Percentiles rank a stretch among this genome's conserved stretches.
Evolutionary conservation across 1,140 invertebrate genomes (phyloP).

Genomic region (Drosophila pallidifrons): DNA sequence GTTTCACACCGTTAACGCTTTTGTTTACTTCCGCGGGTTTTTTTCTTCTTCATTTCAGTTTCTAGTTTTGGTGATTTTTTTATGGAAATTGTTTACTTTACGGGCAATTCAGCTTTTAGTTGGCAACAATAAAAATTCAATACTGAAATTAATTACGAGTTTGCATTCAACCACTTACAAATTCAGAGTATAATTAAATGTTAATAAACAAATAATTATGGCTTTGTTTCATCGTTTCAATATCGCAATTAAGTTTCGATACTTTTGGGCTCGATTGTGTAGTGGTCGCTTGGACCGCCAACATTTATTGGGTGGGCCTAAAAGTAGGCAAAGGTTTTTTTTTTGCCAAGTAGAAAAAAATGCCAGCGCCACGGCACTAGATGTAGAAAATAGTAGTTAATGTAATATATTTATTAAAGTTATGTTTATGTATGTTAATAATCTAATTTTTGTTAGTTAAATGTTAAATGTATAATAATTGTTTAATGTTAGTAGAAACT

Average conservation of each 20-base stretch:
- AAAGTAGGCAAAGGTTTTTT: too few relatives aligned
- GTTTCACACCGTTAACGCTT: conserved; percentile 69
- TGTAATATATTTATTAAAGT: too few relatives aligned
- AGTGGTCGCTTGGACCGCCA: too few relatives aligned
- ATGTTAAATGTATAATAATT: too few relatives aligned
- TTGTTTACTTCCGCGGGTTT: conserved; percentile 67
- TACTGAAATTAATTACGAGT: conserved; percentile 46
- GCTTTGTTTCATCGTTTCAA: not conserved
- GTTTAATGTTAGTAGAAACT: too few relatives aligned
- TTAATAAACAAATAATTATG: conserved; percentile 10
- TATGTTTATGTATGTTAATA: too few relatives aligned
- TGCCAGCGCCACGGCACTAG: too few relatives aligned
- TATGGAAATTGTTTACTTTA: conserved; percentile 31
- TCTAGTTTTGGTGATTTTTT: conserved; percentile 15
- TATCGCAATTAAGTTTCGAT: not conserved
- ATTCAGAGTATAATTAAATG: conserved; percentile 16
- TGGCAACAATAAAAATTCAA: conserved; percentile 39
- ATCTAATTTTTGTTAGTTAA: too few relatives aligned
- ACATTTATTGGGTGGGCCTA: too few relatives aligned
- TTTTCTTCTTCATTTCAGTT: conserved; percentile 16
- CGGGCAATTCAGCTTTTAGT: conserved; percentile 12
- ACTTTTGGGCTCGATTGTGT: not conserved
- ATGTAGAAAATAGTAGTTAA: too few relatives aligned
- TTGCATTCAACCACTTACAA: not conserved
- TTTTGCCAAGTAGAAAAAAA: too few relatives aligned